Conservation (phyloP, 2,113 vertebrate species). For the Notechis scutatus region DNA sequence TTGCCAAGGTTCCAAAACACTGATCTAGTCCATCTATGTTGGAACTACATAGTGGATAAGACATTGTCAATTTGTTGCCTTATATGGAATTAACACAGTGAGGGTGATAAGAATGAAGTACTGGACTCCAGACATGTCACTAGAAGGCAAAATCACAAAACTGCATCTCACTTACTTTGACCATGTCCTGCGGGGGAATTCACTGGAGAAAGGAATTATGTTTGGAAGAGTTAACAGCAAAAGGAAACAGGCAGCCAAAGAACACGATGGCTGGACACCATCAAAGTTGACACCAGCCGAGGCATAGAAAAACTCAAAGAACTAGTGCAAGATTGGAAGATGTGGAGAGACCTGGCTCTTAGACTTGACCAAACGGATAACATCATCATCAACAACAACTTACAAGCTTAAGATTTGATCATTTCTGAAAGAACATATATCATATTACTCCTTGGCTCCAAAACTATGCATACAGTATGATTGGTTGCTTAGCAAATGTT, state of each 20-base stretch:
- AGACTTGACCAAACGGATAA: neutral
- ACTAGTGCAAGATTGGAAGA: neutral
- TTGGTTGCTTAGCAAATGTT: neutral
- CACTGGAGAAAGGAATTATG: neutral
- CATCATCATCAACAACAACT: neutral
- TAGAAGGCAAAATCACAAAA: too few relatives aligned
- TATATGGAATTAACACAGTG: too few relatives aligned
- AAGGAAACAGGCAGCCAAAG: neutral
- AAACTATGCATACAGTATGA: neutral
- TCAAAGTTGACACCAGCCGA: neutral
- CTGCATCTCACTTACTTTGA: too few relatives aligned
- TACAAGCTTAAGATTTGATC: neutral
- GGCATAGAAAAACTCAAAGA: neutral
- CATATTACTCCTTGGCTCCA: neutral
- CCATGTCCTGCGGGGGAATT: too few relatives aligned
- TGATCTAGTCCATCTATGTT: neutral
- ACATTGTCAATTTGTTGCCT: neutral
- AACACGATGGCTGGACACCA: neutral
- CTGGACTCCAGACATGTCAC: too few relatives aligned
- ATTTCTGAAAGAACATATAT: neutral
- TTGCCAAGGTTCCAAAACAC: neutral
- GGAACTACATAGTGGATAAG: neutral
- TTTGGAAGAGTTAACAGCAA: neutral
- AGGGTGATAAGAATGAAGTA: too few relatives aligned
- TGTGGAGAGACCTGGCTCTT: neutral